phyloP scores from a whole-genome alignment of 2,113 vertebrate genomes.

The Pleuronectes platessa region DNA sequence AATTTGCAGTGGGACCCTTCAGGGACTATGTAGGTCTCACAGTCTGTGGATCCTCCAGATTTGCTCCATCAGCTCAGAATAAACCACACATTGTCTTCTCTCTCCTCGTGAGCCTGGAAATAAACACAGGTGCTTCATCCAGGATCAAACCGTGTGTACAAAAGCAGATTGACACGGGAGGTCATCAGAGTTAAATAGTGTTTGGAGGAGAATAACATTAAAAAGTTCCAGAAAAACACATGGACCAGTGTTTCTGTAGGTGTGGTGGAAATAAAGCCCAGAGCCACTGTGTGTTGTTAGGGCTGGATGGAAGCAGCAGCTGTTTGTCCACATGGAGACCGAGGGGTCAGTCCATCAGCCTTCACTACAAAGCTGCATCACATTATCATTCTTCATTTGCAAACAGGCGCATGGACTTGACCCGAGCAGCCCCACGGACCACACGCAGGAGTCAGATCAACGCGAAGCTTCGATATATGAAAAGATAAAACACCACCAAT shows the following conservation, averaged over 20 bases:
- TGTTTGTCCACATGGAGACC: conserved; percentile 18
- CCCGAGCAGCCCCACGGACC: neutral
- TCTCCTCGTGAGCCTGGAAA: neutral
- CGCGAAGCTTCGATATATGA: too few relatives aligned
- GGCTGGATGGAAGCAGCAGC: conserved; percentile 32
- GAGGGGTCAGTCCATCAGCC: conserved; percentile 15
- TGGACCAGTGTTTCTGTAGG: neutral
- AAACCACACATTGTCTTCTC: neutral
- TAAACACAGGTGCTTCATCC: neutral
- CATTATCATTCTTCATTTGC: too few relatives aligned
- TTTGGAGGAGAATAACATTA: conserved; percentile 14
- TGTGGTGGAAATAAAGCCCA: conserved; percentile 9
- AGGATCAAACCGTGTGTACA: conserved; percentile 9
- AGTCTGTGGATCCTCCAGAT: conserved; percentile 13
- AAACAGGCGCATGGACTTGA: neutral
- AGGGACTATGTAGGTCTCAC: neutral
- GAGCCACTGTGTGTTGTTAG: conserved; percentile 1
- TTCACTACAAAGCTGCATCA: neutral
- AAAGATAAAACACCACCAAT: neutral
- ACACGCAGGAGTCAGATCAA: neutral
- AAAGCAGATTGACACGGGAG: conserved; percentile 2
- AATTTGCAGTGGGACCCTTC: neutral
- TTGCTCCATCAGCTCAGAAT: conserved; percentile 5
- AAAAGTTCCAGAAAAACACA: conserved; percentile 1
- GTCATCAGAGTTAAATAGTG: neutral